Percentiles rank a stretch among this genome's conserved stretches.
phyloP scores from a whole-genome alignment of 2,888 invertebrate genomes.

The Malacosoma neustria region DNA sequence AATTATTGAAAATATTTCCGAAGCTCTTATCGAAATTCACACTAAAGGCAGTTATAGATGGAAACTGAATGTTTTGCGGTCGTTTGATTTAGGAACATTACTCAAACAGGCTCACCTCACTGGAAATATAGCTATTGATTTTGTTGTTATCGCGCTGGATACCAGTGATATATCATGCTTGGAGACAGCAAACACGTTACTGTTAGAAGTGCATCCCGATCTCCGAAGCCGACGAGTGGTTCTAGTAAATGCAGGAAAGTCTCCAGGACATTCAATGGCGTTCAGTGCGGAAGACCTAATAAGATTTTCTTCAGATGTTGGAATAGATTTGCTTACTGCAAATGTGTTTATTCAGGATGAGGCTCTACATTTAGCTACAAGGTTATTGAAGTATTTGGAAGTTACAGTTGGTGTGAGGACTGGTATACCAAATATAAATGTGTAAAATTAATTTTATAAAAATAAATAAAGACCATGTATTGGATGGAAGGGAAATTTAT shows the following conservation, averaged over 20 bases:
- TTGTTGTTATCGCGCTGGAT: conserved; percentile 53
- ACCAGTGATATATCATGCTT: conserved; percentile 51
- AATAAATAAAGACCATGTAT: too few species aligned
- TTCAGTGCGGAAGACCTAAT: conserved; percentile 46
- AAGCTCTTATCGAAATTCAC: conserved; percentile 46
- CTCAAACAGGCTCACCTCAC: conserved; percentile 39
- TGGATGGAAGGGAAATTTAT: too few species aligned
- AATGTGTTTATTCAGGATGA: conserved; percentile 42
- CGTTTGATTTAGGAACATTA: conserved; percentile 43
- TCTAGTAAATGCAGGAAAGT: conserved; percentile 53
- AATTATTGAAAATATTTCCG: conserved; percentile 48
- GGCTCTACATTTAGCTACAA: conserved; percentile 39
- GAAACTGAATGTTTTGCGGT: conserved; percentile 48
- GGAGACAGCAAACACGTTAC: conserved; percentile 47
- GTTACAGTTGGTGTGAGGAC: conserved; percentile 53
- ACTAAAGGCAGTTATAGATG: conserved; percentile 41
- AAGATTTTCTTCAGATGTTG: conserved; percentile 40
- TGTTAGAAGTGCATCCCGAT: conserved; percentile 56
- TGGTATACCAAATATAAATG: conserved; percentile 60
- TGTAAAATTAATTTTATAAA: too few species aligned
- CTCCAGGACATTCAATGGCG: conserved; percentile 52
- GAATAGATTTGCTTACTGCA: conserved; percentile 49
- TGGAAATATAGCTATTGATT: conserved; percentile 53
- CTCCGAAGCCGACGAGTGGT: conserved; percentile 48
- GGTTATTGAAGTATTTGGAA: conserved; percentile 52